Percentiles rank a stretch among this genome's conserved stretches.
Evolutionary conservation across 2,797 vertebrate genomes (phyloP).

Genomic region (Gallinago stenura): DNA sequence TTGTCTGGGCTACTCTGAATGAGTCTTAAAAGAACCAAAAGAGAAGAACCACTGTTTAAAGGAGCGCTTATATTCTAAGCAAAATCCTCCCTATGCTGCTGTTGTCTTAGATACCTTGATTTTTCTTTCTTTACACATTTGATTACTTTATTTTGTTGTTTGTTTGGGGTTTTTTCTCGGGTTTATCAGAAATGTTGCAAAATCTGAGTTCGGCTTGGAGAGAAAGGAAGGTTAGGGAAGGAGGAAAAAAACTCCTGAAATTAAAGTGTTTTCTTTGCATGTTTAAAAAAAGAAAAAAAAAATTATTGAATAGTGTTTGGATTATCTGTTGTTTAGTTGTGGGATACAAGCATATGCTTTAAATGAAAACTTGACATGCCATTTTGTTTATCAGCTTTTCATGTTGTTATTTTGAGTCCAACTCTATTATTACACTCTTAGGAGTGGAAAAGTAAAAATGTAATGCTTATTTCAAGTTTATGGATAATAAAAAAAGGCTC

Average conservation of each 20-base stretch:
- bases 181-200: not conserved
- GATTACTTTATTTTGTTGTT: not conserved
- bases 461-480: not conserved
- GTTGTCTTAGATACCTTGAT: not conserved
- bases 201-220: not conserved
- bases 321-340: not conserved
- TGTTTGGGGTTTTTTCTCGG: not conserved
- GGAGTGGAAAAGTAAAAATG: not conserved
- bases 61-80: not conserved
- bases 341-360: not conserved
- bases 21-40: not conserved
- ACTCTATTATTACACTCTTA: not conserved
- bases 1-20: not conserved
- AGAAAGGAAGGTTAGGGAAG: not conserved
- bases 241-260: rapidly evolving
- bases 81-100: not conserved
- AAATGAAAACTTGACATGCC: not conserved
- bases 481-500: not conserved
- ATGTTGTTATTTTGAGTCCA: not conserved
- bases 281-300: not conserved
- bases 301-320: not conserved
- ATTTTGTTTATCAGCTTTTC: not conserved
- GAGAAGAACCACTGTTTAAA: not conserved
- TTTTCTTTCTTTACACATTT: not conserved
- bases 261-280: not conserved